A percentile compares a stretch with the other conserved stretches of the same genome.
phyloP scores from a whole-genome alignment of 2,113 vertebrate species.

The Catharus bicknelli region DNA sequence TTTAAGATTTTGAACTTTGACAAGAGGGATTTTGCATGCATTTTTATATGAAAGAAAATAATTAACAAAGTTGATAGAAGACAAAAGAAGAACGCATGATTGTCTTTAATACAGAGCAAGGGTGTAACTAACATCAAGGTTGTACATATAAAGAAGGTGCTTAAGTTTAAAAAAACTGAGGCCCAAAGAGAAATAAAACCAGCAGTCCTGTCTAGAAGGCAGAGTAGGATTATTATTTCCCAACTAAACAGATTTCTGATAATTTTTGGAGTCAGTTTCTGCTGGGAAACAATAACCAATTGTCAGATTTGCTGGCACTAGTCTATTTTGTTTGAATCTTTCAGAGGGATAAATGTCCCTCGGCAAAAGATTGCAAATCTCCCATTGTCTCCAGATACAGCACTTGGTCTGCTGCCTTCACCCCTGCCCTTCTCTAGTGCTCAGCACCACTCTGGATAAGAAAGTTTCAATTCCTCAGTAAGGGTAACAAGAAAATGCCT shows the following conservation, averaged over 20 bases:
- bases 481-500: neutral
- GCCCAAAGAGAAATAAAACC: neutral
- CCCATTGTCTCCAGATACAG: neutral
- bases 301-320: neutral
- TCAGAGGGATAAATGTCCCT: neutral
- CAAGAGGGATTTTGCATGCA: neutral
- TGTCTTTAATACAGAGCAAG: neutral
- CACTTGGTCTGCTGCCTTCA: neutral
- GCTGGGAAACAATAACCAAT: neutral
- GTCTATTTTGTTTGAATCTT: neutral
- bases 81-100: neutral
- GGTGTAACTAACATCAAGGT: neutral
- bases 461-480: neutral
- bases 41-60: neutral
- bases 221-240: neutral
- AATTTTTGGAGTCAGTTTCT: neutral
- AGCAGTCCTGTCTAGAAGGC: neutral
- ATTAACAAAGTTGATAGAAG: neutral
- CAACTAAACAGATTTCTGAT: neutral
- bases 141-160: neutral
- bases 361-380: neutral
- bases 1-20: neutral
- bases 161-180: neutral
- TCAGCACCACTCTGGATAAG: neutral
- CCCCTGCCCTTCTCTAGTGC: accelerated